Percentiles rank a stretch among this genome's conserved stretches.
These are phyloP conservation scores for Leucophenga montana DNA, from an alignment of 2,888 invertebrate genomes.

Conservation along the genomic window DNA sequence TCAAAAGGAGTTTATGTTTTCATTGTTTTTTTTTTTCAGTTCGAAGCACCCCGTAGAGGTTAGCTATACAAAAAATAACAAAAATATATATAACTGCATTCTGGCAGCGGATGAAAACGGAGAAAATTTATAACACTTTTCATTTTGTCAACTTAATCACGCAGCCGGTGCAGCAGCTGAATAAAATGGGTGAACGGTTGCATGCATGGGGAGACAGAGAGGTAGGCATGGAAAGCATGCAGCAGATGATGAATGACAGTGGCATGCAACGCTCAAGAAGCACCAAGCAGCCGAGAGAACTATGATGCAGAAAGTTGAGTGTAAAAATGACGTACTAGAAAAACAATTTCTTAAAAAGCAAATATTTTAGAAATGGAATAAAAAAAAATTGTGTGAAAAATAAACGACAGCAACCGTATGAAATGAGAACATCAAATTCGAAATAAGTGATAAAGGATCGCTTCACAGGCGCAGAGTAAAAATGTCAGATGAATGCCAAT, in stretches of 20 bases:
- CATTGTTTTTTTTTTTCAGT: too few relatives aligned
- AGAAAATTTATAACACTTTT: slow-evolving; percentile 27
- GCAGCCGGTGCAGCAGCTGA: slow-evolving; percentile 18
- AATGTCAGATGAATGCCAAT: too few relatives aligned
- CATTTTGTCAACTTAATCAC: slow-evolving; percentile 32
- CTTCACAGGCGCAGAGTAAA: too few relatives aligned
- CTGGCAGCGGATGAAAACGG: background rate
- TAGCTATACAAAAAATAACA: too few relatives aligned
- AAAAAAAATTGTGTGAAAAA: background rate
- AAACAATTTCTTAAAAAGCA: slow-evolving; percentile 19
- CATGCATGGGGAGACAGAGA: background rate
- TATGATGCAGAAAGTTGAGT: background rate
- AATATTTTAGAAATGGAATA: slow-evolving; percentile 5
- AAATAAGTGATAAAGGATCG: background rate
- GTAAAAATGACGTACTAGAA: slow-evolving; percentile 5
- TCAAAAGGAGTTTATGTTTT: too few relatives aligned
- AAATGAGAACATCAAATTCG: background rate
- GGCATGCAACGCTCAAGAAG: too few relatives aligned
- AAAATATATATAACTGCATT: too few relatives aligned
- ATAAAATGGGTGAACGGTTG: background rate
- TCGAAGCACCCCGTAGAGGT: too few relatives aligned
- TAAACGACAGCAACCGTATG: background rate
- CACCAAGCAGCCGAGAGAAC: background rate
- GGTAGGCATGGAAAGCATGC: background rate
- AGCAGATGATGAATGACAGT: too few relatives aligned